phyloP scores from a whole-genome alignment of 2,113 vertebrate genomes.

The Brienomyrus brachyistius region DNA sequence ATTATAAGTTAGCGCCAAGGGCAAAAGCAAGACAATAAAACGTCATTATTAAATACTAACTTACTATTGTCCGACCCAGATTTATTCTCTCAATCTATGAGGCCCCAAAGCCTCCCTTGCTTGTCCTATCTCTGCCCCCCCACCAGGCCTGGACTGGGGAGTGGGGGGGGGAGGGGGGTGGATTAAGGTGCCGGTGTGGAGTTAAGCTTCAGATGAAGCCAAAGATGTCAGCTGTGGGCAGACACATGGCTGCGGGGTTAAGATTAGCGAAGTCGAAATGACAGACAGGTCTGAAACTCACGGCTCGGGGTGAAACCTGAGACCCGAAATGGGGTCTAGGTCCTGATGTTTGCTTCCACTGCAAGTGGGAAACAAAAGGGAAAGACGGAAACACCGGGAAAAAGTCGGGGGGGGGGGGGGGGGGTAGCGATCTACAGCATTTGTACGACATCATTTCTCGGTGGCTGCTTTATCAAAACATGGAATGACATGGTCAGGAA shows the following conservation, averaged over 20 bases:
- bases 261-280: conserved; percentile 14
- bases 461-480: background rate
- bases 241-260: background rate
- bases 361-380: background rate
- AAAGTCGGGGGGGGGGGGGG: background rate
- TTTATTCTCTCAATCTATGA: conserved; percentile 8
- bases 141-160: conserved; percentile 34
- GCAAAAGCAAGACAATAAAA: background rate
- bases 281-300: background rate
- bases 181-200: conserved; percentile 48
- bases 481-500: background rate
- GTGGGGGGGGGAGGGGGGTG: background rate
- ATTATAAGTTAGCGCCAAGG: background rate
- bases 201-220: conserved; percentile 45
- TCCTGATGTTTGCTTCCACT: background rate
- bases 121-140: conserved; percentile 18
- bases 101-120: conserved; percentile 10
- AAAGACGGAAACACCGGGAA: background rate
- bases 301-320: background rate
- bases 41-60: background rate
- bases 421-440: background rate
- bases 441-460: background rate
- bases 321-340: background rate
- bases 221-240: conserved; percentile 36
- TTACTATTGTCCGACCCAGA: background rate